These are phyloP conservation scores for Bufo gargarizans DNA, from an alignment of 2,113 vertebrate species.

Conservation along the genomic window DNA sequence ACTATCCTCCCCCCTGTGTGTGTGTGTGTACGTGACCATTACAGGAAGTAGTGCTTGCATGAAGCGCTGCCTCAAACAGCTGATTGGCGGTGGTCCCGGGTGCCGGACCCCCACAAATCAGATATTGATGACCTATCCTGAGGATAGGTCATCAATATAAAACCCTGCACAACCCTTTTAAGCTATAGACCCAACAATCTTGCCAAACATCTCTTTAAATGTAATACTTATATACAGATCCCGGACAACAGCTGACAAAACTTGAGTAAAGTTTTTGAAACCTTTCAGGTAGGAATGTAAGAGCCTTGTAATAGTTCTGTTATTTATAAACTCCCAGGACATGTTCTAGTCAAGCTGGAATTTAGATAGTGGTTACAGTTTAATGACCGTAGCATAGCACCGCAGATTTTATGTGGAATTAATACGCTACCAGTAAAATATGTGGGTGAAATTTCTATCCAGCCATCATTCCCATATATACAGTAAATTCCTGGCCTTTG, in stretches of 20 bases:
- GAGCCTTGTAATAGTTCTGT: not conserved
- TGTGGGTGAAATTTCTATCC: not conserved
- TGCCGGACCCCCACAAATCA: no score
- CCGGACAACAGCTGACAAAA: constrained; percentile 3
- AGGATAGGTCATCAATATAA: no score
- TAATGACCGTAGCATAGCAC: not conserved
- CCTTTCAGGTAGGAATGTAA: not conserved
- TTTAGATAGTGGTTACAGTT: not conserved
- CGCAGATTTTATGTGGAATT: not conserved
- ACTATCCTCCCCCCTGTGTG: no score
- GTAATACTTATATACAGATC: not conserved
- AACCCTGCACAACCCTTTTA: not conserved
- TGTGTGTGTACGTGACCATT: no score
- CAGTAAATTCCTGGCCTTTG: no score
- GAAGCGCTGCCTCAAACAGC: no score
- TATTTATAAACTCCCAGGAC: not conserved
- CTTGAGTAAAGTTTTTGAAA: not conserved
- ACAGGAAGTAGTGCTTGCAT: no score
- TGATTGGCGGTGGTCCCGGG: no score
- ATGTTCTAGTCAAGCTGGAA: not conserved
- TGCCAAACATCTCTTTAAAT: not conserved
- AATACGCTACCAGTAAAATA: not conserved
- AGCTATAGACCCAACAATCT: not conserved
- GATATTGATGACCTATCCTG: no score
- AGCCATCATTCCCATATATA: not conserved